Conservation (phyloP, 2,797 vertebrate genomes). For the Hippocampus kuda region DNA sequence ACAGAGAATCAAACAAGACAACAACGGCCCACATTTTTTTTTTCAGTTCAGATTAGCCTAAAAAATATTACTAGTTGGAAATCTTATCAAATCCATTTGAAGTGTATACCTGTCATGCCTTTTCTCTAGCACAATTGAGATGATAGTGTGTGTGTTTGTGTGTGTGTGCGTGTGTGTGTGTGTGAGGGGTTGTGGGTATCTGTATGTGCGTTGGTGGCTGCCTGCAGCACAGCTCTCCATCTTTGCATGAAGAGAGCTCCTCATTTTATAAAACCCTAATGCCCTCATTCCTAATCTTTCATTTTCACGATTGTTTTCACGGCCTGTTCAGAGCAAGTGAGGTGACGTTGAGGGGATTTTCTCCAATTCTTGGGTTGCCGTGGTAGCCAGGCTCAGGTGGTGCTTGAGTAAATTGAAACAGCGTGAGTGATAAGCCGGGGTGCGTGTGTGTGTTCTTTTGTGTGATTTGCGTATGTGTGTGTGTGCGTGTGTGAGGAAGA, state of each 20-base stretch:
- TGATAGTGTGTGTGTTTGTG: neutral
- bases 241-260: constrained; percentile 42
- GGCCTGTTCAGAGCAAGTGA: constrained; percentile 53
- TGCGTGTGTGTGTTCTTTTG: constrained; percentile 21
- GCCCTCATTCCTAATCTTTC: constrained; percentile 59
- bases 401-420: constrained; percentile 71
- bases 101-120: constrained; percentile 28
- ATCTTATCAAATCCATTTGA: constrained; percentile 39
- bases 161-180: neutral
- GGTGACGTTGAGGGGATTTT: constrained; percentile 60
- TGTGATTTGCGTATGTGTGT: neutral
- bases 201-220: constrained; percentile 41
- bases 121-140: constrained; percentile 12
- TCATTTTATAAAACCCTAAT: constrained; percentile 47
- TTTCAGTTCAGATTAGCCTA: constrained; percentile 28
- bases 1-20: constrained; percentile 44
- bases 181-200: constrained; percentile 8
- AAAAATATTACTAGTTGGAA: constrained; percentile 15
- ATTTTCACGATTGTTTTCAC: constrained; percentile 67
- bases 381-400: constrained; percentile 66
- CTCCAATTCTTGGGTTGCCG: constrained; percentile 60
- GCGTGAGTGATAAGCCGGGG: constrained; percentile 60
- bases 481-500: constrained; percentile 15
- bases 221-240: constrained; percentile 48
- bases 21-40: constrained; percentile 14